Percentiles rank a stretch among this genome's conserved stretches.
Conservation (phyloP, 2,797 vertebrate genomes). For the Helarctos malayanus region DNA sequence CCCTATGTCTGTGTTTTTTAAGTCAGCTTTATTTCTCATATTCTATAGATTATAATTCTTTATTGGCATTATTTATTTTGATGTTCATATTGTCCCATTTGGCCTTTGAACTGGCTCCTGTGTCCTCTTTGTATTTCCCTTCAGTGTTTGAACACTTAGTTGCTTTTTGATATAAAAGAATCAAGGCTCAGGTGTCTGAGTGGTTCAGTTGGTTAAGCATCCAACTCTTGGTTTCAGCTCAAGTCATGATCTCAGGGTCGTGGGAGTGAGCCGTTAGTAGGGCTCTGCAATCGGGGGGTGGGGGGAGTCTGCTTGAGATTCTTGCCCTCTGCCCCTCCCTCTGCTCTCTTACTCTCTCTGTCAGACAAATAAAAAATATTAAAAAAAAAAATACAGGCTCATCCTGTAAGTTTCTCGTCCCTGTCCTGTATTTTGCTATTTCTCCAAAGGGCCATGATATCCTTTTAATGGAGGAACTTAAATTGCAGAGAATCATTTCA, state of each 20-base stretch:
- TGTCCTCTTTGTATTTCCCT: neutral
- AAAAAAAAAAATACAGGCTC: neutral
- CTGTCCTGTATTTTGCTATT: neutral
- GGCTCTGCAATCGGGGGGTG: neutral
- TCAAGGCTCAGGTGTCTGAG: neutral
- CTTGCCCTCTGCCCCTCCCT: neutral
- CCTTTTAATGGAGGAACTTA: neutral
- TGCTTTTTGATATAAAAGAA: neutral
- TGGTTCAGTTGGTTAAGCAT: neutral
- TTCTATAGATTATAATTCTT: neutral
- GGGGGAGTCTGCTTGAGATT: neutral
- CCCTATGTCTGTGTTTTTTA: neutral
- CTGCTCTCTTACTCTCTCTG: neutral
- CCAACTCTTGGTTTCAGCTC: neutral
- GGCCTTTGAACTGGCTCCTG: neutral
- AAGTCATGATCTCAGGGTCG: neutral
- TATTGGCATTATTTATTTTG: neutral
- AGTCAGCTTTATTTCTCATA: neutral
- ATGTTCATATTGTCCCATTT: neutral
- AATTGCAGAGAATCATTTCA: slow-evolving; percentile 21
- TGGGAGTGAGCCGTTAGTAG: neutral
- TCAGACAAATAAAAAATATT: neutral
- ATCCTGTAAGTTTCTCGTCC: neutral
- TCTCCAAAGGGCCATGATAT: neutral
- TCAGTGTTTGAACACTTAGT: neutral